phyloP scores from a whole-genome alignment of 2,797 vertebrate species.

The Heterohyrax brucei region DNA sequence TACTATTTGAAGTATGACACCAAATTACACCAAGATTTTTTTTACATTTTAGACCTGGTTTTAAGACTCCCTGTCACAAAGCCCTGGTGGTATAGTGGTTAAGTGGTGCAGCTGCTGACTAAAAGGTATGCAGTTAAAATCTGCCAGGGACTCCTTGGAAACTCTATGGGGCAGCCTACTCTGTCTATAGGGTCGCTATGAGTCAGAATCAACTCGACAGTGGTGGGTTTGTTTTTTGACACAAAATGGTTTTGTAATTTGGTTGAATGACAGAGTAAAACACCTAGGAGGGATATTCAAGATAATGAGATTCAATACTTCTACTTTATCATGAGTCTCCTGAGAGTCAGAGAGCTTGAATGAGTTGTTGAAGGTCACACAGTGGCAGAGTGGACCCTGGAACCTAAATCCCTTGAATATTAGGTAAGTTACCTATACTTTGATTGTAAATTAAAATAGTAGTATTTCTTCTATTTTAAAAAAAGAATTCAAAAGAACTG shows the following conservation, averaged over 20 bases:
- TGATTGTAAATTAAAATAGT: slow-evolving; percentile 20
- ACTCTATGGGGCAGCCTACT: too few relatives aligned
- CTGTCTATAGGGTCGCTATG: too few relatives aligned
- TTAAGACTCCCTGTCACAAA: slow-evolving; percentile 39
- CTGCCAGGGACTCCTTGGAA: too few relatives aligned
- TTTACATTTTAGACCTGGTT: slow-evolving; percentile 34
- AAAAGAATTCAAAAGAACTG: slow-evolving; percentile 15
- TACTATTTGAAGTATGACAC: slow-evolving; percentile 44
- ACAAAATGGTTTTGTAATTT: not conserved
- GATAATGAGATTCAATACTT: slow-evolving; percentile 13
- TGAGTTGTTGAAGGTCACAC: slow-evolving; percentile 13
- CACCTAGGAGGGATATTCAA: not conserved
- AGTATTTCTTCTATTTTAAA: slow-evolving; percentile 31
- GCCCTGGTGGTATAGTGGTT: too few relatives aligned
- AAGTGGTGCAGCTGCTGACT: too few relatives aligned
- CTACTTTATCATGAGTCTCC: not conserved
- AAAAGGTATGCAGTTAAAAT: too few relatives aligned
- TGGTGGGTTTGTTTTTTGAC: too few relatives aligned
- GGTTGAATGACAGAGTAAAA: not conserved
- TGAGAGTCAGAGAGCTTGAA: slow-evolving; percentile 37
- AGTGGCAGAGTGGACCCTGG: not conserved
- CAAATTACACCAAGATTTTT: slow-evolving; percentile 31
- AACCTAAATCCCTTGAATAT: slow-evolving; percentile 5
- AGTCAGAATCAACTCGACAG: too few relatives aligned
- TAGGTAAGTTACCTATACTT: not conserved